Conservation (phyloP, 2,113 vertebrate genomes). For the Mustela nigripes region DNA sequence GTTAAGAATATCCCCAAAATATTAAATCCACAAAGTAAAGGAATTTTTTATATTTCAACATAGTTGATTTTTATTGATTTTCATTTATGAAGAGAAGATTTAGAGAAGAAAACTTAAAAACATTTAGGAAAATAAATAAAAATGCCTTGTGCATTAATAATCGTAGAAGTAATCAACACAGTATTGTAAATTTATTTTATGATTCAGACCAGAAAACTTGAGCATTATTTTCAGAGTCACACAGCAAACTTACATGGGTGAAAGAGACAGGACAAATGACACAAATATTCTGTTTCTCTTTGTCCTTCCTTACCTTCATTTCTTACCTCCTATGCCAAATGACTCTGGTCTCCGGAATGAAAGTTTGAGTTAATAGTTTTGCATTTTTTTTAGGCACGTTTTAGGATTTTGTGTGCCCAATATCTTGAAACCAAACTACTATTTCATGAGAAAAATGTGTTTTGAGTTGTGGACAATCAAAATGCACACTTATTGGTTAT, state of each 20-base stretch:
- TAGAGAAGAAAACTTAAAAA: constrained; percentile 20
- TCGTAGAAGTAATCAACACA: not conserved
- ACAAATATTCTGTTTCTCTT: not conserved
- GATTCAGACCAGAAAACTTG: not conserved
- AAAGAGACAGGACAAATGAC: not conserved
- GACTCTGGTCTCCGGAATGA: not conserved
- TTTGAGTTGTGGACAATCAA: constrained; percentile 43
- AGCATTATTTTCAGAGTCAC: not conserved
- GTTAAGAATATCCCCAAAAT: not conserved
- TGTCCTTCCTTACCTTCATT: not conserved
- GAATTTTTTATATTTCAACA: not conserved
- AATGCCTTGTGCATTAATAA: not conserved
- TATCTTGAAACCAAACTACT: not conserved
- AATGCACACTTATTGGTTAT: not conserved
- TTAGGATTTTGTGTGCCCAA: not conserved
- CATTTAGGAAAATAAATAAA: not conserved
- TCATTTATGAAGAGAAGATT: not conserved
- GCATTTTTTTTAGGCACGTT: not conserved
- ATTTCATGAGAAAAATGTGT: constrained; percentile 9
- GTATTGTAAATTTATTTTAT: not conserved
- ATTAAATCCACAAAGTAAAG: not conserved
- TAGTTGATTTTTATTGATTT: constrained; percentile 14
- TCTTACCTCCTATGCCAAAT: not conserved
- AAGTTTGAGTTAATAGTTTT: not conserved
- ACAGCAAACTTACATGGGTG: not conserved